Conservation (phyloP, 1,140 invertebrate species). For the Pachypeltis micranthus region DNA sequence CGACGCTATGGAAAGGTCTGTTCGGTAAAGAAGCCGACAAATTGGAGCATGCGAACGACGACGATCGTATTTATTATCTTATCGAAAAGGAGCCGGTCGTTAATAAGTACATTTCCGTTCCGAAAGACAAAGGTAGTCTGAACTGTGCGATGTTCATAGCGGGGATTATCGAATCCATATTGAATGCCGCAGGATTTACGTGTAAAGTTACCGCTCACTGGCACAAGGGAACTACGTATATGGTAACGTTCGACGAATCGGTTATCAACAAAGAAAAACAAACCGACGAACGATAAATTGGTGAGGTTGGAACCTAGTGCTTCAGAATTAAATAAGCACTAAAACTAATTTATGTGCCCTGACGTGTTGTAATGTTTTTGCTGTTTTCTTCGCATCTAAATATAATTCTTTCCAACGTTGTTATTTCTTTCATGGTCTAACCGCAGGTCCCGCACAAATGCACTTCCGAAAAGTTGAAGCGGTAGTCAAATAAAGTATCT, state of each 20-base stretch:
- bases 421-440: too few relatives aligned
- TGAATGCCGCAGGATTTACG: constrained; percentile 88
- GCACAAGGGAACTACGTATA: constrained; percentile 98
- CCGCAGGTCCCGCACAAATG: too few relatives aligned
- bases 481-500: too few relatives aligned
- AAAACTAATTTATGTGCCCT: too few relatives aligned
- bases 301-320: too few relatives aligned
- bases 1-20: constrained; percentile 91
- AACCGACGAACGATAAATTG: not conserved
- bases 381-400: too few relatives aligned
- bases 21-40: constrained; percentile 98
- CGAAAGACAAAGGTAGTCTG: constrained; percentile 91
- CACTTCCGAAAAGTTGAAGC: too few relatives aligned
- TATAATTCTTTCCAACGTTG: too few relatives aligned
- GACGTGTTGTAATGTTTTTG: too few relatives aligned
- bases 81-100: constrained; percentile 97
- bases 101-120: constrained; percentile 94
- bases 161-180: constrained; percentile 92
- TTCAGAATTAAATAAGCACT: too few relatives aligned
- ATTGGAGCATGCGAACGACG: constrained; percentile 95
- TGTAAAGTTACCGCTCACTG: constrained; percentile 95
- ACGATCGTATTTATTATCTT: constrained; percentile 94
- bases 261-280: constrained; percentile 88
- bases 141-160: constrained; percentile 98
- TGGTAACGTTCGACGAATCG: constrained; percentile 95